Evolutionary conservation across 2,888 invertebrate genomes (phyloP), one percentile per base, ranked within the genome.

Genomic region (Caenorhabditis afra): DNA sequence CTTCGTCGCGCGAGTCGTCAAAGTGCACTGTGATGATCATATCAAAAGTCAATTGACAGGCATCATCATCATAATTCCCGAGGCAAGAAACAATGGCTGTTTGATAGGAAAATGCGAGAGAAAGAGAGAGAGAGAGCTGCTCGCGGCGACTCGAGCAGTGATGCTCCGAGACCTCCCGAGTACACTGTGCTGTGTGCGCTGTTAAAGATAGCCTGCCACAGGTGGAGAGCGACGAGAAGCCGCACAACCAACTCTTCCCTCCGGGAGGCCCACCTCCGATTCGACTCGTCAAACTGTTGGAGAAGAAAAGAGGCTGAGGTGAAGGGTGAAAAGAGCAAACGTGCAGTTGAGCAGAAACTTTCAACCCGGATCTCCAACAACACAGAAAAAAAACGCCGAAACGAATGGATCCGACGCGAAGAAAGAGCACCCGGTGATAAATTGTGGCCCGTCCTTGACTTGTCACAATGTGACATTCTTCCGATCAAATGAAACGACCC

Each of bases 151-250:
- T 73, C 57, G 64, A 47, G 57, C 58, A 64, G 57, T 62, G 64
- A 61, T 39, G 37, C 71, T 49, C 52, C 29, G 59, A 61, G 70
- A 61, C 70, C 70, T 55, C 61, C 59, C 58, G 73, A 73, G 73
- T 73, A 73, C 73, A 73, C 57, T 73, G 73, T 73, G 73, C 73
- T 50, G 57, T 73, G 64, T 45, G 73, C 55, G 64, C 47, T 73
- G 73, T 73, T 73, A 73, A 73, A 73, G 73, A 73, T 75, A 75
- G 75, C 49, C 7, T 67, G 67, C 50, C 67, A 62, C 75, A 67
- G 62, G 75, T 76, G 53, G 67, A 68, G 57, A 62, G 50, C 35
- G 67, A 67, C 49, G 67, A 68, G 57, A 58, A 67, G 67, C 67
- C 61, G 49, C 73, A 64, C 64, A 57, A 18, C 20, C 39, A 49